Evolutionary conservation across 1,140 invertebrate genomes (phyloP).

Genomic region (Eriosoma lanigerum): DNA sequence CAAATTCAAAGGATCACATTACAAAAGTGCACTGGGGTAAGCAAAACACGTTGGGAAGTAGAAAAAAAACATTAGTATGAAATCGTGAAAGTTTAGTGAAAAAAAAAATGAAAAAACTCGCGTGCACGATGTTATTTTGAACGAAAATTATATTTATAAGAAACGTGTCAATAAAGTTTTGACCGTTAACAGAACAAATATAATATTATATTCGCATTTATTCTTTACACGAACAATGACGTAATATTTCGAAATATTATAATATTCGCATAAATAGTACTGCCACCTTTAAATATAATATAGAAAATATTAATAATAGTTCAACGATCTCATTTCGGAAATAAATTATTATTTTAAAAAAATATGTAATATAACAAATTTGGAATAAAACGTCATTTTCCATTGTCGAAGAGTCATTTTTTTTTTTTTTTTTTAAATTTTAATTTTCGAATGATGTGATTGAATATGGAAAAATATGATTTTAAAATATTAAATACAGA

Average conservation of each 20-base stretch:
- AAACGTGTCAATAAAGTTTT: conserved; percentile 8
- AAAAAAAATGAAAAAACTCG: neutral
- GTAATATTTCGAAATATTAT: neutral
- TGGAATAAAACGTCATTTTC: too few relatives aligned
- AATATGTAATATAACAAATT: too few relatives aligned
- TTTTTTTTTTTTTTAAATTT: too few relatives aligned
- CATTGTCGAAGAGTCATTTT: too few relatives aligned
- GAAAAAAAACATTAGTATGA: conserved; percentile 18
- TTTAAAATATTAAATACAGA: too few relatives aligned
- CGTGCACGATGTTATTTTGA: neutral
- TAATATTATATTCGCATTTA: neutral
- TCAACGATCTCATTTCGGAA: neutral
- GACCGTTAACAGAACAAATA: neutral
- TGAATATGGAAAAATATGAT: too few relatives aligned
- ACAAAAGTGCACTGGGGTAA: conserved; percentile 84
- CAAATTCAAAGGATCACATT: conserved; percentile 72
- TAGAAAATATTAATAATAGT: conserved; percentile 5
- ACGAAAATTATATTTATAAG: neutral
- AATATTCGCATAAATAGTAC: neutral
- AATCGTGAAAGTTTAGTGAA: neutral
- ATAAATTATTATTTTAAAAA: too few relatives aligned
- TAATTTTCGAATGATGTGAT: too few relatives aligned
- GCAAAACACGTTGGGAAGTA: conserved; percentile 55
- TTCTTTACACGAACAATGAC: neutral
- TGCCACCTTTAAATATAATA: neutral